Percentiles rank a stretch among this genome's conserved stretches.
These are phyloP conservation scores for Yasuhikotakia modesta DNA, from an alignment of 2,797 vertebrate genomes.

Conservation along the genomic window DNA sequence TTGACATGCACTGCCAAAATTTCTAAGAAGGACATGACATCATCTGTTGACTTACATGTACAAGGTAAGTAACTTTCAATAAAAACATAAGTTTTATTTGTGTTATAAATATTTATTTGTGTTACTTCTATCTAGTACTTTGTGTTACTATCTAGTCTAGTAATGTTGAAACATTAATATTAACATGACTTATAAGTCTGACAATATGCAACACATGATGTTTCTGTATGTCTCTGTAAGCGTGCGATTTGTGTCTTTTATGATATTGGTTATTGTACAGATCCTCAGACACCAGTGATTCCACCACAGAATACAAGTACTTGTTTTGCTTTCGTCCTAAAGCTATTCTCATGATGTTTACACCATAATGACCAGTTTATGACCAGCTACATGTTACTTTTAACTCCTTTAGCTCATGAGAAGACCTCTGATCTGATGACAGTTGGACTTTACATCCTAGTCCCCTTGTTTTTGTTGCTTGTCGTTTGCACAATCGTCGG, in stretches of 20 bases:
- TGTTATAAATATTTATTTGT: too few relatives aligned
- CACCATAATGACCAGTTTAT: background rate
- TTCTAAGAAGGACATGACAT: constrained; percentile 41
- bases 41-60: constrained; percentile 57
- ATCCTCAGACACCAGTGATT: constrained; percentile 49
- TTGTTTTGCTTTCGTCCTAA: constrained; percentile 12
- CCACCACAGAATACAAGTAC: constrained; percentile 54
- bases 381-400: background rate
- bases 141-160: too few relatives aligned
- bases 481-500: background rate
- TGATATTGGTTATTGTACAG: constrained; percentile 53
- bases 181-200: too few relatives aligned
- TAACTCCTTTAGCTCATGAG: background rate
- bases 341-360: background rate
- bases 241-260: background rate
- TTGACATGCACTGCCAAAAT: constrained; percentile 66
- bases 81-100: background rate
- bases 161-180: too few relatives aligned
- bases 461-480: background rate
- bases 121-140: too few relatives aligned
- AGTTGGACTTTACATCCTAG: background rate
- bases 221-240: background rate
- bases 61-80: constrained; percentile 59
- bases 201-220: too few relatives aligned
- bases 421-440: background rate